Percentiles rank a stretch among this genome's conserved stretches.
Conservation (phyloP, 1,140 invertebrate species). For the Sitophilus oryzae region DNA sequence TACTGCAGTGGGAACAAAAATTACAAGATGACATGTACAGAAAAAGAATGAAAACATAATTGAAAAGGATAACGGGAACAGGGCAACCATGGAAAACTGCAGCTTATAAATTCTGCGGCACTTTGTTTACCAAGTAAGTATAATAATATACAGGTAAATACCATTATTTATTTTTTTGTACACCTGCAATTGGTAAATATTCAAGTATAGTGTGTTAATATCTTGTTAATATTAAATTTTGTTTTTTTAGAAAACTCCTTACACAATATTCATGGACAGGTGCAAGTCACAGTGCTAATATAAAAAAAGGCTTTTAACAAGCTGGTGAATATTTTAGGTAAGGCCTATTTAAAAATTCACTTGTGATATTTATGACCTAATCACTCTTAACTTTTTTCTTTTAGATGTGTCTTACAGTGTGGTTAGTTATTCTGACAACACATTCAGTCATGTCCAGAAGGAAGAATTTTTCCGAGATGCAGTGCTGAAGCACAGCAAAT, state of each 20-base stretch:
- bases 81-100: too few species aligned
- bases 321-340: constrained; percentile 5
- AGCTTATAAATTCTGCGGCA: too few species aligned
- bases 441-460: not conserved
- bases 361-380: not conserved
- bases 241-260: constrained; percentile 4
- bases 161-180: too few species aligned
- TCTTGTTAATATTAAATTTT: too few species aligned
- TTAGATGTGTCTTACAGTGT: not conserved
- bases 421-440: not conserved
- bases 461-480: constrained; percentile 3
- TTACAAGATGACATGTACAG: too few species aligned
- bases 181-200: too few species aligned
- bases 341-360: not conserved
- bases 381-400: not conserved
- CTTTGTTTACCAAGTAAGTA: too few species aligned
- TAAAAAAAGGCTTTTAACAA: not conserved
- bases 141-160: too few species aligned
- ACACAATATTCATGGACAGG: constrained; percentile 2
- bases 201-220: too few species aligned
- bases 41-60: too few species aligned
- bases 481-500: not conserved
- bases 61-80: too few species aligned
- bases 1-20: too few species aligned
- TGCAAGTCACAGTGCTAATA: not conserved